Percentiles rank a stretch among this genome's conserved stretches.
phyloP scores from a whole-genome alignment of 2,113 vertebrate species.

The Centropus bengalensis region DNA sequence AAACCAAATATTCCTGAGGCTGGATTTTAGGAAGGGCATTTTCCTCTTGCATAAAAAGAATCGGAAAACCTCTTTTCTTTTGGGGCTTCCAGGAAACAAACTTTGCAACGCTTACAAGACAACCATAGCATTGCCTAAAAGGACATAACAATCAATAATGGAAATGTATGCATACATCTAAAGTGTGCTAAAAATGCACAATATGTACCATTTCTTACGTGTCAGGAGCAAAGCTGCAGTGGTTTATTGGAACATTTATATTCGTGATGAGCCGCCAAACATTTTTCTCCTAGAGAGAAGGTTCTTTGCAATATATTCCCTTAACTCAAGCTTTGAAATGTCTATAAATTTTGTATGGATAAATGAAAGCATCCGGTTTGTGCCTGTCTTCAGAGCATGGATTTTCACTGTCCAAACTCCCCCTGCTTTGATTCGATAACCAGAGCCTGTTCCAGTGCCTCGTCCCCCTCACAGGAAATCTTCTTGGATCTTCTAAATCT shows the following conservation, averaged over 20 bases:
- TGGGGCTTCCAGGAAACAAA: not conserved
- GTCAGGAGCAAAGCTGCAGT: not conserved
- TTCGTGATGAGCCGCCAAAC: not conserved
- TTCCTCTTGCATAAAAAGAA: not conserved
- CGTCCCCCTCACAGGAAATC: too few relatives aligned
- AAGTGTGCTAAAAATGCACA: not conserved
- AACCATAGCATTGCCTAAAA: not conserved
- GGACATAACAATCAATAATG: not conserved
- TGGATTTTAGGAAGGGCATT: not conserved
- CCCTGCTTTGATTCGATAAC: not conserved
- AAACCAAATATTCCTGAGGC: not conserved
- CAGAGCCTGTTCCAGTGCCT: too few relatives aligned
- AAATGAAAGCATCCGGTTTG: not conserved
- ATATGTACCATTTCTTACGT: not conserved
- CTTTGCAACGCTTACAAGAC: not conserved
- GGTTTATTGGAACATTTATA: not conserved
- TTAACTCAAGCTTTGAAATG: not conserved
- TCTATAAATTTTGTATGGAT: not conserved
- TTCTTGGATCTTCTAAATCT: too few relatives aligned
- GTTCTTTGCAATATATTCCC: not conserved
- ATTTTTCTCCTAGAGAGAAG: not conserved
- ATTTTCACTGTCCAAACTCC: not conserved
- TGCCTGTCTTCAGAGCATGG: not conserved
- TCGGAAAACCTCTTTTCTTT: not conserved
- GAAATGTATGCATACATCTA: not conserved